A percentile compares a stretch with the other conserved stretches of the same genome.
Evolutionary conservation across 2,113 vertebrate species (phyloP).

Genomic region (Chamaetylas fuelleborni): DNA sequence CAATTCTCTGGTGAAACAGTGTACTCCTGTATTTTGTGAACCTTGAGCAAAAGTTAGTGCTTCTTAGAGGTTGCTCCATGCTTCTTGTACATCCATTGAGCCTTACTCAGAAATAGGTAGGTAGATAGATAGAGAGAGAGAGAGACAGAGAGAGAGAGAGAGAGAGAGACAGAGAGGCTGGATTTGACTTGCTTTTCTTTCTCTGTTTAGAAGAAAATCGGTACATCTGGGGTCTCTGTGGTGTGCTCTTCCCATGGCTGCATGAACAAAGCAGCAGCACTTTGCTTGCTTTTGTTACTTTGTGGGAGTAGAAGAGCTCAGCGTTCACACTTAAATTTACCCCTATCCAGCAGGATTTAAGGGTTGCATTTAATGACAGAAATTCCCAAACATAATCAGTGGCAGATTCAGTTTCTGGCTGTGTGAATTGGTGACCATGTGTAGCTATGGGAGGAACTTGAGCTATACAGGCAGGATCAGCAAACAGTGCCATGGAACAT

Average conservation of each 20-base stretch:
- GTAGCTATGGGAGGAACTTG: background rate
- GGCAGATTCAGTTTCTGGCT: background rate
- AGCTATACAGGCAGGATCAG: background rate
- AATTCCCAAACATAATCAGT: background rate
- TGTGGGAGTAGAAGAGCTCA: background rate
- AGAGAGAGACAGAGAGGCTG: background rate
- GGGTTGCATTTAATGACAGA: background rate
- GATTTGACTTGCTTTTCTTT: background rate
- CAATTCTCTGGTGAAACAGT: background rate
- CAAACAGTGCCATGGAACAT: background rate
- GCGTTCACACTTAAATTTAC: background rate
- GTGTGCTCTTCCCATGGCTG: background rate
- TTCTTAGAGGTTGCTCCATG: background rate
- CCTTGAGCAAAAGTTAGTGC: background rate
- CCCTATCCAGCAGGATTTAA: background rate
- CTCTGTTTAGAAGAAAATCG: background rate
- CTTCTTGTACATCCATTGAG: background rate
- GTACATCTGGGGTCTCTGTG: background rate
- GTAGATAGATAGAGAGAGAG: background rate
- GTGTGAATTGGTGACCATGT: fast-evolving
- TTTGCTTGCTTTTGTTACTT: background rate
- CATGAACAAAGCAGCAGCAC: background rate
- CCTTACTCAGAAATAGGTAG: background rate
- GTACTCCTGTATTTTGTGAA: background rate
- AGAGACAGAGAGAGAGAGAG: too few relatives aligned